Evolutionary conservation across 1,140 invertebrate genomes (phyloP).

Genomic region (Metaphire vulgaris): DNA sequence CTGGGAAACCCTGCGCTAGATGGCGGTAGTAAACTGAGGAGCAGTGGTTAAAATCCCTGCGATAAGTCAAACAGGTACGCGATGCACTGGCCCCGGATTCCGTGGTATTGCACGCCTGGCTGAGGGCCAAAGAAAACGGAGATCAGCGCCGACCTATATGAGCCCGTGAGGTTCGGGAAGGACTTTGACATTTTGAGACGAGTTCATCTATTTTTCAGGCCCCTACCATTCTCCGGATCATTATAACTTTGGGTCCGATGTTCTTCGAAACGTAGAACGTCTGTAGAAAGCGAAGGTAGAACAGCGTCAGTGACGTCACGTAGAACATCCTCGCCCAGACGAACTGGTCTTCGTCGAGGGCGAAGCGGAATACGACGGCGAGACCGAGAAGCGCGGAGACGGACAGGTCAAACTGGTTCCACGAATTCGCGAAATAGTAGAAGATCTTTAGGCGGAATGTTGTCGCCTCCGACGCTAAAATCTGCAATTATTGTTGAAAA

Average conservation of each 20-base stretch:
- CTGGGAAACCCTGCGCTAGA: no score
- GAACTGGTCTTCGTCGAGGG: constrained; percentile 31
- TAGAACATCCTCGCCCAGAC: constrained; percentile 42
- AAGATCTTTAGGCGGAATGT: background rate
- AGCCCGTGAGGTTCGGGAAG: no score
- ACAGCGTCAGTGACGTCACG: constrained; percentile 44
- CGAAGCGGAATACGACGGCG: constrained; percentile 40
- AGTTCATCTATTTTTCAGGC: no score
- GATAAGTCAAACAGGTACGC: no score
- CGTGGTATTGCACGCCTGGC: no score
- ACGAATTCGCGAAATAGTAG: constrained; percentile 27
- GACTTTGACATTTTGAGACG: no score
- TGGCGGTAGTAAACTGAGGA: no score
- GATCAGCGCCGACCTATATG: no score
- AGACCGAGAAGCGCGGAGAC: constrained; percentile 41
- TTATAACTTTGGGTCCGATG: constrained; percentile 55
- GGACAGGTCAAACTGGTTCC: constrained; percentile 47
- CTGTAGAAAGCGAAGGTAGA: constrained; percentile 47
- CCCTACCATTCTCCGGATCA: constrained; percentile 54
- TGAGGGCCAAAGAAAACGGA: no score
- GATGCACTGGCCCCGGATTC: no score
- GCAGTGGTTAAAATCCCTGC: no score
- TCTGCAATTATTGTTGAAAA: no score
- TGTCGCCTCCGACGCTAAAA: background rate
- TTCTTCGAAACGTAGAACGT: constrained; percentile 50